A percentile compares a stretch with the other conserved stretches of the same genome.
These are phyloP conservation scores for Crotalus adamanteus DNA, from an alignment of 2,797 vertebrate genomes.

Conservation along the genomic window DNA sequence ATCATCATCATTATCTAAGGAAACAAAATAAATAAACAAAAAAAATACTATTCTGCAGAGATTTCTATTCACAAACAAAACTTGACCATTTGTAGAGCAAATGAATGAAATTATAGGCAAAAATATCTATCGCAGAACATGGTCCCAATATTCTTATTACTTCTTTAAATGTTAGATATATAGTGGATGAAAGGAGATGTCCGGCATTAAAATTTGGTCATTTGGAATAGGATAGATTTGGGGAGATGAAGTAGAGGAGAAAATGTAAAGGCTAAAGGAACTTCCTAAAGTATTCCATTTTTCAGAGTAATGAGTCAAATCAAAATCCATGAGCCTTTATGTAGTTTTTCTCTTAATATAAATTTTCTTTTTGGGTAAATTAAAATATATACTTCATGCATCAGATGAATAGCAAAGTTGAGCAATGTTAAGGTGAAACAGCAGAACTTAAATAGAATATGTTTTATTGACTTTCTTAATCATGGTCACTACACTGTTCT, in stretches of 20 bases:
- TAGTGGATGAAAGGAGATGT: not conserved
- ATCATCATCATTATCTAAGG: not conserved
- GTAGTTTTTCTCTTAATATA: not conserved
- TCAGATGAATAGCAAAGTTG: not conserved
- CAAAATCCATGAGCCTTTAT: not conserved
- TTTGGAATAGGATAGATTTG: not conserved
- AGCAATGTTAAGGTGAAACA: not conserved
- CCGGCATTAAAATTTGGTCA: not conserved
- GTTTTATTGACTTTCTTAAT: not conserved
- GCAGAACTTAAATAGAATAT: not conserved
- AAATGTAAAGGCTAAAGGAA: not conserved
- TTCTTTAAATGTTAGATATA: not conserved
- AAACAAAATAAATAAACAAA: not conserved
- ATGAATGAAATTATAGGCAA: not conserved
- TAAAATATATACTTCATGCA: not conserved
- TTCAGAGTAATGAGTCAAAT: not conserved
- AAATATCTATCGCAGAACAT: not conserved
- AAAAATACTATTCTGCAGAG: not conserved
- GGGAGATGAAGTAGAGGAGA: not conserved
- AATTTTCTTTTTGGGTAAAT: not conserved
- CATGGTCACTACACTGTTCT: not conserved
- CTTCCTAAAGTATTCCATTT: not conserved
- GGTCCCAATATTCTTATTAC: not conserved
- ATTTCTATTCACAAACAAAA: not conserved
- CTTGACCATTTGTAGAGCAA: not conserved